phyloP scores from a whole-genome alignment of 2,888 invertebrate genomes.

The Stratiomys singularior region DNA sequence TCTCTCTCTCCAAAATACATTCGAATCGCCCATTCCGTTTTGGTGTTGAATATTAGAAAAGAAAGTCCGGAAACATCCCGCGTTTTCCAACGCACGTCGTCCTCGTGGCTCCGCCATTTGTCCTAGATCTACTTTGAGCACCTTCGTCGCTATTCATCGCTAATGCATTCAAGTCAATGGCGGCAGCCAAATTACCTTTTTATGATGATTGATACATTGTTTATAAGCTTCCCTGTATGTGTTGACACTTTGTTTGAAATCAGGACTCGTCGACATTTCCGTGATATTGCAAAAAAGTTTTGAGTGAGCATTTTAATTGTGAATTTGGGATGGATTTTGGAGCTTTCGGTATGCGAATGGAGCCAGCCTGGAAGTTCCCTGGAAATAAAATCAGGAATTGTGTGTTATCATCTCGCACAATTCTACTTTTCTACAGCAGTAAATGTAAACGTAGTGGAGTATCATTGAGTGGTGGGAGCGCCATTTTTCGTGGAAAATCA shows the following conservation, averaged over 20 bases:
- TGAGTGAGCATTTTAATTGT: constrained; percentile 12
- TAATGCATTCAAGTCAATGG: constrained; percentile 46
- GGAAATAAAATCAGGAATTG: background rate
- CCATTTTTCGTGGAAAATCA: background rate
- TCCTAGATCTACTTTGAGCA: background rate
- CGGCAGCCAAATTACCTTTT: constrained; percentile 48
- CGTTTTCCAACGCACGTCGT: too few species aligned
- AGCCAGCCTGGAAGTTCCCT: background rate
- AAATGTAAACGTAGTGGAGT: constrained; percentile 33
- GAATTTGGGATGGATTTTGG: constrained; percentile 21
- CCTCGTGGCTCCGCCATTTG: too few species aligned
- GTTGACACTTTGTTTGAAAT: constrained; percentile 1
- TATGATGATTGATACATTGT: constrained; percentile 51
- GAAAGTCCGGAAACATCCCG: background rate
- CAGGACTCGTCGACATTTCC: constrained; percentile 28
- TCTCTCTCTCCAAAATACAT: background rate
- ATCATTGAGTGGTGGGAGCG: constrained; percentile 3
- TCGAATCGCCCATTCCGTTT: constrained; percentile 1
- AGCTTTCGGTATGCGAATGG: background rate
- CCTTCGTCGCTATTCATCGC: constrained; percentile 36
- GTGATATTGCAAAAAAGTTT: constrained; percentile 46
- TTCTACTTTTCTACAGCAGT: background rate
- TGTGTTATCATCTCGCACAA: background rate
- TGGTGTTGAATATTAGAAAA: constrained; percentile 2
- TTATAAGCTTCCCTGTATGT: constrained; percentile 36